Percentiles rank a stretch among this genome's conserved stretches.
Conservation (phyloP, 92 coral and sea anemone species). For the Palythoa heliodiscus region DNA sequence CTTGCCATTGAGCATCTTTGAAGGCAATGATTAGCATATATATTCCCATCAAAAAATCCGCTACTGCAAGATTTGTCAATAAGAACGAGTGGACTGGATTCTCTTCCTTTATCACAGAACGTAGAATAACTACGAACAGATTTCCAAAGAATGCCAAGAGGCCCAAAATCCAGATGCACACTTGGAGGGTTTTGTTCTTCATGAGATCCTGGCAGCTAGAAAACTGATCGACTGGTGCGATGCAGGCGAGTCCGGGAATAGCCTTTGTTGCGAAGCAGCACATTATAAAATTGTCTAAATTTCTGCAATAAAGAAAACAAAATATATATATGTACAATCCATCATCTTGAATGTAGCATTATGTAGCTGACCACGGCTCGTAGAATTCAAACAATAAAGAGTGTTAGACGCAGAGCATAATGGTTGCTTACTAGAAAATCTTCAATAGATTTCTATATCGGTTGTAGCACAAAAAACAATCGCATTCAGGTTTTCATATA, state of each 20-base stretch:
- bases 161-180: conserved; percentile 83
- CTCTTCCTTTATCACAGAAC: conserved; percentile 65
- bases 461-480: too few species aligned
- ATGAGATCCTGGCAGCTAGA: conserved; percentile 90
- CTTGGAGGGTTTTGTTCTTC: conserved; percentile 75
- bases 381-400: too few species aligned
- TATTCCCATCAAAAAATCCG: conserved; percentile 85
- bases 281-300: conserved; percentile 61
- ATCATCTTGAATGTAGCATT: too few species aligned
- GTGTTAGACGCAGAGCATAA: too few species aligned
- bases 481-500: too few species aligned
- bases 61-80: conserved; percentile 79
- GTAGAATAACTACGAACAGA: conserved; percentile 68
- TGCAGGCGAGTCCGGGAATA: conserved; percentile 53
- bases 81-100: conserved; percentile 80
- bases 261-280: conserved; percentile 81
- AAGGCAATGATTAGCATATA: conserved; percentile 77
- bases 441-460: too few species aligned
- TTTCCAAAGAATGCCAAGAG: conserved; percentile 81
- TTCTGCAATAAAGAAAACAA: conserved; percentile 29
- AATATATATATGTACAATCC: background rate
- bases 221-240: conserved; percentile 71
- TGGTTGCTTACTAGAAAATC: too few species aligned
- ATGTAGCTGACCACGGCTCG: too few species aligned
- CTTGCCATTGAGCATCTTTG: conserved; percentile 73